Base-by-base conservation (phyloP, 2,113 vertebrate genomes). In the Platycercus adscitus region DNA sequence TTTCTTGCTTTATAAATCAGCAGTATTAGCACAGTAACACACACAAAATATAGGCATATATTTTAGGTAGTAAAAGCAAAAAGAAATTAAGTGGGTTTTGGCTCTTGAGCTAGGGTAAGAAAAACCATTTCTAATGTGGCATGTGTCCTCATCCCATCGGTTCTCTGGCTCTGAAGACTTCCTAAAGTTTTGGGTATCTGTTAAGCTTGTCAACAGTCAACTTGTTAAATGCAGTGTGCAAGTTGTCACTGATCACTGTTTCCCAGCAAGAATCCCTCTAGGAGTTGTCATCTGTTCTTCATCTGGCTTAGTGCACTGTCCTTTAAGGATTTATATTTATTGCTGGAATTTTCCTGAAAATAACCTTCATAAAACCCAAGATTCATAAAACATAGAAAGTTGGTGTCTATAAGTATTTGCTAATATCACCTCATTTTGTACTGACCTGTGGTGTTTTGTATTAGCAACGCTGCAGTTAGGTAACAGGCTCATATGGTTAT, bases 371-470 rank as follows among this genome's bases (percentile, higher is more conserved):
- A 37, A 91, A 88, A 0, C 25, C 7, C 44, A 58, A 13, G 3
- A 12, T 4, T 21, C 3, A 17, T 2, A 12, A 56, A 35, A 39
- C 9, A 7, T 20, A 50, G n/a, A 17, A 24, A 13, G 13, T 1
- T 28, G 35, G 12, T 56, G 25, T 25, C 77, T 66, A 0, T 26
- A 60, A 66, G 23, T 31, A 31, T 58, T 37, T 41, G 15, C 43
- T 9, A 1, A 5, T 9, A 17, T 14, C 7, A 0, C 10, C 33
- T 73, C 13, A 21, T 64, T 70, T 69, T 33, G 43, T 52, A 2
- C 10, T 44, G 41, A 15, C 23, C 15, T 46, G 33, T 9, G 14
- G 2, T 5, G 7, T 44, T 58, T 44, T 80, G 15, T 28, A 1
- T 31, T 41, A 14, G 26, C 19, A 61, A 6, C 17, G 2, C 26